Percentiles rank a stretch among this genome's conserved stretches.
Evolutionary conservation across 30 jellyfish, hydroid and myxozoan genomes (phyloP).

Genomic region (Aurelia sp.): DNA sequence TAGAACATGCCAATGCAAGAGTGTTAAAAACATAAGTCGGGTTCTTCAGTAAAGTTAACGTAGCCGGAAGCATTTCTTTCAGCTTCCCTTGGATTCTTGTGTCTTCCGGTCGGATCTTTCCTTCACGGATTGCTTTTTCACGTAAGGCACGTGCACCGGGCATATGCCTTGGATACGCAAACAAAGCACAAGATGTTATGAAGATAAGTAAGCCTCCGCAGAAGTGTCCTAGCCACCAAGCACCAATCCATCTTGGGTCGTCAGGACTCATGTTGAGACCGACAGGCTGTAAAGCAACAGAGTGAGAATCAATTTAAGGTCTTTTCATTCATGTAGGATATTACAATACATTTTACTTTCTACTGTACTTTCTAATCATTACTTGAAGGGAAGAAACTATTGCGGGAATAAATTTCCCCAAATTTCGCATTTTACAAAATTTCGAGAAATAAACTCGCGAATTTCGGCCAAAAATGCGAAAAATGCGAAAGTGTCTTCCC

Average conservation of each 20-base stretch:
- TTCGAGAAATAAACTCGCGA: too few species aligned
- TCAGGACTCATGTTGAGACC: constrained; percentile 94
- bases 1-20: constrained; percentile 87
- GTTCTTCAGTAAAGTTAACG: constrained; percentile 84
- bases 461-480: too few species aligned
- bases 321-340: too few species aligned
- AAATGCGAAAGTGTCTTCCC: too few species aligned
- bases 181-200: constrained; percentile 90
- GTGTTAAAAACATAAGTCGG: constrained; percentile 94
- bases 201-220: constrained; percentile 93
- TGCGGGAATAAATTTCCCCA: too few species aligned
- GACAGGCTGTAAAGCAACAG: constrained; percentile 75
- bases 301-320: not conserved
- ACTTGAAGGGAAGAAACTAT: too few species aligned
- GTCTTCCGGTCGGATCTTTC: constrained; percentile 97
- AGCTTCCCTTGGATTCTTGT: constrained; percentile 89
- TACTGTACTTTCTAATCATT: too few species aligned
- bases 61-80: constrained; percentile 93
- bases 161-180: constrained; percentile 98
- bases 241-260: constrained; percentile 99
- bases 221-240: constrained; percentile 99
- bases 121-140: constrained; percentile 88
- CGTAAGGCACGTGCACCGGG: constrained; percentile 97
- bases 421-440: too few species aligned
- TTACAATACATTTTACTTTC: too few species aligned